A percentile compares a stretch with the other conserved stretches of the same genome.
phyloP scores from a whole-genome alignment of 2,113 vertebrate genomes.

The Sebastes fasciatus region DNA sequence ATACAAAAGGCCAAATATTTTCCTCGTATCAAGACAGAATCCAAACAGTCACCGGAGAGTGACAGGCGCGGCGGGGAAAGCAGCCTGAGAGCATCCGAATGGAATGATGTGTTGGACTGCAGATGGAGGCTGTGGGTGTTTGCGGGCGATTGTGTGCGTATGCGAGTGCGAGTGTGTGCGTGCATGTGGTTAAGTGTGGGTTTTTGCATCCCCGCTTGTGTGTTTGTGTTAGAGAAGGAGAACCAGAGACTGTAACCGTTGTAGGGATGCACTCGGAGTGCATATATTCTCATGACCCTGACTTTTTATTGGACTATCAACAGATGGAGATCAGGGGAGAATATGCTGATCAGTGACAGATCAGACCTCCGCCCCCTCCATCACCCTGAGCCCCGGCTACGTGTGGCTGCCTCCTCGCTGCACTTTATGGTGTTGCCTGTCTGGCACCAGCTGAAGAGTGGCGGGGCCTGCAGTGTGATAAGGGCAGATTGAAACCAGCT shows the following conservation, averaged over 20 bases:
- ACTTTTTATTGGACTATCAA: slow-evolving; percentile 64
- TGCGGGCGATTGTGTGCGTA: slow-evolving; percentile 30
- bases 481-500: slow-evolving; percentile 69
- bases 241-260: slow-evolving; percentile 17
- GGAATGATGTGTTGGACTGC: slow-evolving; percentile 66
- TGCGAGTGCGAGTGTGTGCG: slow-evolving; percentile 19
- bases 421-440: slow-evolving; percentile 66
- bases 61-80: slow-evolving; percentile 51
- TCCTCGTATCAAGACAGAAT: slow-evolving; percentile 48
- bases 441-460: slow-evolving; percentile 56
- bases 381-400: slow-evolving; percentile 34
- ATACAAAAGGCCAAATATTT: slow-evolving; percentile 56
- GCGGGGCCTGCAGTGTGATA: slow-evolving; percentile 55
- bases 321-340: slow-evolving; percentile 44
- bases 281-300: slow-evolving; percentile 44
- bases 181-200: slow-evolving; percentile 16
- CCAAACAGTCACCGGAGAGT: slow-evolving; percentile 65
- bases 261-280: slow-evolving; percentile 28
- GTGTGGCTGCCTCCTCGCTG: slow-evolving; percentile 51
- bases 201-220: slow-evolving; percentile 16
- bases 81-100: slow-evolving; percentile 60
- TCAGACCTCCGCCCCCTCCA: slow-evolving; percentile 27
- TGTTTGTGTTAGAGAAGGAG: slow-evolving; percentile 47
- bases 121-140: slow-evolving; percentile 58
- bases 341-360: slow-evolving; percentile 54